Percentiles rank a stretch among this genome's conserved stretches.
phyloP scores from a whole-genome alignment of 2,888 invertebrate species.

The Microplitis manilae region DNA sequence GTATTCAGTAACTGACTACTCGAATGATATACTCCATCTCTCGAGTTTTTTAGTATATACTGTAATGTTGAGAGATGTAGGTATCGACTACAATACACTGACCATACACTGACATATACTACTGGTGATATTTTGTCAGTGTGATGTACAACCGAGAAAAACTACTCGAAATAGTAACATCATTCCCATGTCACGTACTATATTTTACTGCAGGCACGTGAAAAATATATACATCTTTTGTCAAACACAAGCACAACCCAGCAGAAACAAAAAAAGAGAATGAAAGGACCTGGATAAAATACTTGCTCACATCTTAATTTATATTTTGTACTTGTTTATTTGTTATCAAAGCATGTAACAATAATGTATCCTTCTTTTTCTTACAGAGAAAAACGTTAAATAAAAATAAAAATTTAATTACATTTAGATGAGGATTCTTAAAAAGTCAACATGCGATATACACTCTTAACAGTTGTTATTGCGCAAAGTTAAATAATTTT shows the following conservation, averaged over 20 bases:
- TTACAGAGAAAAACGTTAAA: background rate
- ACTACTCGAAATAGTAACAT: conserved; percentile 5
- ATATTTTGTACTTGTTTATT: background rate
- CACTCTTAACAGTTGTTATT: background rate
- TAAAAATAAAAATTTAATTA: background rate
- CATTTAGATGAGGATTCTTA: background rate
- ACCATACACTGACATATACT: background rate
- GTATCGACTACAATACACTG: conserved; percentile 16
- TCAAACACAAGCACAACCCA: background rate
- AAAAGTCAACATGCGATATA: background rate
- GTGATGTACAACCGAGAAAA: conserved; percentile 6
- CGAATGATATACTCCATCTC: background rate
- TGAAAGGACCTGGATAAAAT: background rate
- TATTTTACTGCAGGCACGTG: conserved; percentile 35
- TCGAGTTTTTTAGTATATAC: background rate
- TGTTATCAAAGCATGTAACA: background rate
- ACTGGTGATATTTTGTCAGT: conserved; percentile 27
- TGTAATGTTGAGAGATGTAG: conserved; percentile 17
- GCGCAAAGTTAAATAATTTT: background rate
- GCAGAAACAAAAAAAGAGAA: background rate
- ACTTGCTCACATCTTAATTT: background rate
- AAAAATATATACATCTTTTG: conserved; percentile 37
- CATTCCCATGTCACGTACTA: conserved; percentile 23
- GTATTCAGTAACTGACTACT: background rate
- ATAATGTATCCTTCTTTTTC: background rate